phyloP scores from a whole-genome alignment of 2,797 vertebrate species.

The Sebastes kiyomatsui region DNA sequence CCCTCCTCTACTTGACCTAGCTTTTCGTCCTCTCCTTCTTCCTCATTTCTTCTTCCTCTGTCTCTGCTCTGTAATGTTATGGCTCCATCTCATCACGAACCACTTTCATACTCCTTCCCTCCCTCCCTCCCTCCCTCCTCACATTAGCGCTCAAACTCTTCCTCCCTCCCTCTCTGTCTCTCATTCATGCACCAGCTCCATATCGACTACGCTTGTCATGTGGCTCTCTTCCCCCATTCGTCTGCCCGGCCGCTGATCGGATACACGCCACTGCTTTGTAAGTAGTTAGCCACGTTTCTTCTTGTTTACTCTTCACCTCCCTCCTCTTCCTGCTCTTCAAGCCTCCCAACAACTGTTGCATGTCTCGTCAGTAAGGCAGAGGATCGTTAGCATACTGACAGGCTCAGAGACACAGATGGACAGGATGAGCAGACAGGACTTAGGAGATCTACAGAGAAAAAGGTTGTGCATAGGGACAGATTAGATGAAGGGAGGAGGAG shows the following conservation, averaged over 20 bases:
- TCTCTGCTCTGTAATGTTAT: constrained; percentile 25
- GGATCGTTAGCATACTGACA: constrained; percentile 24
- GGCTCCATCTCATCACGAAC: constrained; percentile 27
- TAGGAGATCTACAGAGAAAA: constrained; percentile 7
- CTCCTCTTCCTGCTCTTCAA: constrained; percentile 10
- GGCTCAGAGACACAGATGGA: constrained; percentile 44
- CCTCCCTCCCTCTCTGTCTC: constrained; percentile 35
- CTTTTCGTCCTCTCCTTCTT: not conserved
- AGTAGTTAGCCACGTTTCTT: constrained; percentile 46
- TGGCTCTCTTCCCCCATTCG: constrained; percentile 25
- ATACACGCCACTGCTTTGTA: constrained; percentile 42
- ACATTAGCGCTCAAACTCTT: not conserved
- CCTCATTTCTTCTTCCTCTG: not conserved
- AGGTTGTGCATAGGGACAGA: not conserved
- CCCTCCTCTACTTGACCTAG: not conserved
- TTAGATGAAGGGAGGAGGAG: constrained; percentile 19
- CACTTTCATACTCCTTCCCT: constrained; percentile 21
- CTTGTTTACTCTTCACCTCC: constrained; percentile 8
- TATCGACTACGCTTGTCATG: constrained; percentile 50
- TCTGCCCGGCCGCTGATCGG: constrained; percentile 34
- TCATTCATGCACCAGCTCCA: constrained; percentile 58
- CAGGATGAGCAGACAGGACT: constrained; percentile 14
- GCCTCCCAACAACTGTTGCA: constrained; percentile 53
- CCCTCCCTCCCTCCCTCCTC: constrained; percentile 22
- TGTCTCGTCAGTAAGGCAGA: constrained; percentile 17